A percentile compares a stretch with the other conserved stretches of the same genome.
phyloP scores from a whole-genome alignment of 1,140 invertebrate genomes.

The Lamellibrachia luymesi region DNA sequence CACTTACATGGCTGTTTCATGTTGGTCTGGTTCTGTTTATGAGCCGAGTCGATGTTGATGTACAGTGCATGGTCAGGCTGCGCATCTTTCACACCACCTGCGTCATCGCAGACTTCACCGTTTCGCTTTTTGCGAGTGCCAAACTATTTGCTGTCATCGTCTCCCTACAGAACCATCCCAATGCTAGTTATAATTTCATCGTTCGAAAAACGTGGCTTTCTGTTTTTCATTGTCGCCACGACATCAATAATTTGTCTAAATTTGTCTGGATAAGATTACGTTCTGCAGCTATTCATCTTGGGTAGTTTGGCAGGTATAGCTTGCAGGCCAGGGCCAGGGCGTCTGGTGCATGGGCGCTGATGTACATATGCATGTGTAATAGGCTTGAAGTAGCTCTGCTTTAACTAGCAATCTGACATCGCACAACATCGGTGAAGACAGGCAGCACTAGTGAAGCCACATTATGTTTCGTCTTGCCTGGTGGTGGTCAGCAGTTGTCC shows the following conservation, averaged over 20 bases:
- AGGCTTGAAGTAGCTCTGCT: not conserved
- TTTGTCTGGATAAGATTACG: not conserved
- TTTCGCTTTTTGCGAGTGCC: not conserved
- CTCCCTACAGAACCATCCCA: not conserved
- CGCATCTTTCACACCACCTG: not conserved
- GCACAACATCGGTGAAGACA: not conserved
- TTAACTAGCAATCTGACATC: not conserved
- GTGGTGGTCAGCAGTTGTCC: no score
- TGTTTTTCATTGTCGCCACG: not conserved
- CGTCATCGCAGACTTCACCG: not conserved
- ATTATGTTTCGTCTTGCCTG: not conserved
- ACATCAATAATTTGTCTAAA: slow-evolving; percentile 1
- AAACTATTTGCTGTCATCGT: not conserved
- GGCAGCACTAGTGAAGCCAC: not conserved
- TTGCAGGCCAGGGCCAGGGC: not conserved
- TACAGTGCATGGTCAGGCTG: not conserved
- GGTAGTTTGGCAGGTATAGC: not conserved
- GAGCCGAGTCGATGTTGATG: not conserved
- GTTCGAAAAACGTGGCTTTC: not conserved
- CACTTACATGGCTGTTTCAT: not conserved
- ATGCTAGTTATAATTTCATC: not conserved
- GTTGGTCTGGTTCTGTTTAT: slow-evolving; percentile 4
- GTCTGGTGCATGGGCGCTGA: not conserved
- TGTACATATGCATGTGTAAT: not conserved
- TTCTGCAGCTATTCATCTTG: not conserved